Base-by-base conservation (phyloP, 2,797 vertebrate genomes). In the Mus spretus region DNA sequence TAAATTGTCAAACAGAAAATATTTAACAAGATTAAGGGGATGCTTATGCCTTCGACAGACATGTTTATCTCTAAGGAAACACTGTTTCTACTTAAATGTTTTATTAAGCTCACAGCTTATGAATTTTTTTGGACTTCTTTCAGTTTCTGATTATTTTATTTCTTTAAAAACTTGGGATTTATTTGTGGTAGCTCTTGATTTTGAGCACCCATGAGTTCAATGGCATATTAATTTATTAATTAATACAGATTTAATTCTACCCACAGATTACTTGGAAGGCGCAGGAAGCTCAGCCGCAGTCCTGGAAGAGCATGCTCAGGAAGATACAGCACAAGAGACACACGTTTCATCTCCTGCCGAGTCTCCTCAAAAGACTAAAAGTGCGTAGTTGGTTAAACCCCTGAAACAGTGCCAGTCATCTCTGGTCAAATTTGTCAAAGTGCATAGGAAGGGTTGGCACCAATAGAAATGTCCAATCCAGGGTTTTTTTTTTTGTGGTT, bases 341-440 rank as follows among this genome's bases (percentile, higher is more conserved):
- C 99, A 98, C 0, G 90, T 99, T 97, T 98, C 99, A 67, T 99
- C 99, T 6, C 99, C 99, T 80, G 98, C 98, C 6, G 98, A 98
- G 95, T 99, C 99, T 90, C 99, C 99, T 91, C 99, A 99, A 97
- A 99, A 98, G 98, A 99, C 99, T 98, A 99, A 99, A 99, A 99
- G 99, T 99, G 98, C 99, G 99, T 98, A 97, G 67, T 1, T 78
- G 50, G 89, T 44, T 93, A 59, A 92, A 79, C 44, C 26, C 14
- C 80, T 10, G 72, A 83, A 77, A 70, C n/a, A 9, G 17, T 50
- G 17, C n/a, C 50, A 50, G 28, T 31, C 10, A 10, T 88, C 61
- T 67, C 34, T 44, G 57, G 80, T 53, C 44, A 93, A 0, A 44
- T 84, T 80, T 87, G 44, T 91, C n/a, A 28, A 31, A 34, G 15